These are phyloP conservation scores for Andrena bicolor DNA, from an alignment of 2,888 invertebrate genomes.

Conservation along the genomic window DNA sequence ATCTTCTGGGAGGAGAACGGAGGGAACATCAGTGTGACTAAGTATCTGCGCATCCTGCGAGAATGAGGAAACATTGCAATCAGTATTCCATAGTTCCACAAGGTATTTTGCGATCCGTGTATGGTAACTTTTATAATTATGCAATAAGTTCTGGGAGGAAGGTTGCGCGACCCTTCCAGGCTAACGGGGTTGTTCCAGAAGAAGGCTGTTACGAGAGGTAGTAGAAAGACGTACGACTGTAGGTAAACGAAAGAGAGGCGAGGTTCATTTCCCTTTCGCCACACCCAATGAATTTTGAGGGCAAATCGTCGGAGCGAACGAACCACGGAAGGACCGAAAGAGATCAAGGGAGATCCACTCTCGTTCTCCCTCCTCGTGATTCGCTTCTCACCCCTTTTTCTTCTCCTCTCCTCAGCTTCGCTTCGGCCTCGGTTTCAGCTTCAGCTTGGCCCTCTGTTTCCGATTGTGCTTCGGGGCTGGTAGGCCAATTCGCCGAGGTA, in stretches of 20 bases:
- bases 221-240: conserved; percentile 45
- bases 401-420: conserved; percentile 22
- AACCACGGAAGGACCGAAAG: conserved; percentile 49
- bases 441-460: not conserved
- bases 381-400: not conserved
- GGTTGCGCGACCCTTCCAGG: conserved; percentile 6
- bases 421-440: no score
- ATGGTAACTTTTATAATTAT: conserved; percentile 46
- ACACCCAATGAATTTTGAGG: conserved; percentile 69
- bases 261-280: conserved; percentile 69
- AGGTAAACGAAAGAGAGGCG: conserved; percentile 58
- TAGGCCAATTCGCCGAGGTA: conserved; percentile 20
- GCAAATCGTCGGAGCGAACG: conserved; percentile 70
- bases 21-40: not conserved
- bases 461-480: conserved; percentile 11
- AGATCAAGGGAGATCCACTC: conserved; percentile 27
- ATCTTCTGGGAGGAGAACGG: not conserved
- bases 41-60: not conserved
- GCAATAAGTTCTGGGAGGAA: conserved; percentile 54
- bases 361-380: conserved; percentile 17
- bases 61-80: not conserved
- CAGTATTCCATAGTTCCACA: not conserved
- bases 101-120: not conserved
- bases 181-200: conserved; percentile 14
- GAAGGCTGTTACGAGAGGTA: conserved; percentile 31